These are phyloP conservation scores for Gymnopithys bicolor DNA, from an alignment of 2,797 vertebrate genomes.

Conservation along the genomic window DNA sequence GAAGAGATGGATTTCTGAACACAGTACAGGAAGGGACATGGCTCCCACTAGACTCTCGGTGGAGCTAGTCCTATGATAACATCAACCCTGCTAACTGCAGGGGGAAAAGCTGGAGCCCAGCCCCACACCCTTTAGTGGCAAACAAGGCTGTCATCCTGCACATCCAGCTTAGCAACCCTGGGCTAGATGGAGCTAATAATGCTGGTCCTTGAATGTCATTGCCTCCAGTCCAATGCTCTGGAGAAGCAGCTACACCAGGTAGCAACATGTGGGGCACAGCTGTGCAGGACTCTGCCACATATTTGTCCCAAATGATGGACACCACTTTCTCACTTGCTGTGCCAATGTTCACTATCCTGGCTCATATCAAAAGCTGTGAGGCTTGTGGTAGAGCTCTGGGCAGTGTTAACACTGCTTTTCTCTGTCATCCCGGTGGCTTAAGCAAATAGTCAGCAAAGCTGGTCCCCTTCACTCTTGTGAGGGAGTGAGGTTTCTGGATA, in stretches of 20 bases:
- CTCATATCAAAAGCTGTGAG: background rate
- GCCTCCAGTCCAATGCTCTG: fast-evolving
- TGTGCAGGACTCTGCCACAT: background rate
- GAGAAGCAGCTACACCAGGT: background rate
- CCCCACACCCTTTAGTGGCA: background rate
- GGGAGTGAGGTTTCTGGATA: background rate
- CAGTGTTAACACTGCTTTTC: background rate
- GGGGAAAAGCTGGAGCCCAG: background rate
- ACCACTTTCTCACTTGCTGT: background rate
- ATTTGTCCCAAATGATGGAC: background rate
- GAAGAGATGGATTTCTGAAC: background rate
- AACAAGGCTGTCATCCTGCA: background rate
- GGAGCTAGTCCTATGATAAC: background rate
- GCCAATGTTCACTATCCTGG: background rate
- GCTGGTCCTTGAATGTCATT: background rate
- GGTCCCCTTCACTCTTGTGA: background rate
- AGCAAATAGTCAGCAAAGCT: background rate
- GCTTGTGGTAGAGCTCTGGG: background rate
- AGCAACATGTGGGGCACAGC: background rate
- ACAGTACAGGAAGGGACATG: background rate
- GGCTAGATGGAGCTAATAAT: background rate
- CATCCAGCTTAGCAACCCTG: background rate
- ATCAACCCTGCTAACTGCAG: background rate
- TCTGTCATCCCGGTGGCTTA: background rate
- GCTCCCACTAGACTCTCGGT: fast-evolving